Percentiles rank a stretch among this genome's conserved stretches.
These are phyloP conservation scores for Copsychus sechellarum DNA, from an alignment of 2,113 vertebrate genomes.

Conservation along the genomic window DNA sequence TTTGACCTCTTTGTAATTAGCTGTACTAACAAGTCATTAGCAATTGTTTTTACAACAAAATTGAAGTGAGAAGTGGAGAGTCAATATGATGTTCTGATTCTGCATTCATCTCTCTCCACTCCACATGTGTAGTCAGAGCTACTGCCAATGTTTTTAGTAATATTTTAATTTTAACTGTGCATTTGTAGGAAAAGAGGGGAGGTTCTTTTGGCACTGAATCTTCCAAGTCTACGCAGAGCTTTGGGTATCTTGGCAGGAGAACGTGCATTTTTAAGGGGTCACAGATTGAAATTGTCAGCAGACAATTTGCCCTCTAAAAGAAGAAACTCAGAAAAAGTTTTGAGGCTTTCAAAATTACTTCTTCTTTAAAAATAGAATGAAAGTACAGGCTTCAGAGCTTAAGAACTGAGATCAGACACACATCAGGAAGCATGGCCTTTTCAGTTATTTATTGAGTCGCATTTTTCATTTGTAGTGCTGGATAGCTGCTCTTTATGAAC, in stretches of 20 bases:
- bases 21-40: neutral
- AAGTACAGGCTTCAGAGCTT: neutral
- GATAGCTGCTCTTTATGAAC: constrained; percentile 10
- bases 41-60: neutral
- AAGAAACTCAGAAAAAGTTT: neutral
- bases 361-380: constrained; percentile 40
- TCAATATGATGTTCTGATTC: neutral
- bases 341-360: neutral
- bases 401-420: neutral
- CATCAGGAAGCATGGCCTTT: constrained; percentile 50
- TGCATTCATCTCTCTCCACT: neutral
- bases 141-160: neutral
- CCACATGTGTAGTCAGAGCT: neutral
- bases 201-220: neutral
- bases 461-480: constrained; percentile 54
- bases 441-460: constrained; percentile 48
- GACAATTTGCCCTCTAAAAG: neutral
- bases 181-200: neutral
- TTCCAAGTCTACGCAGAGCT: neutral
- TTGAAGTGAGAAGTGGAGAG: neutral
- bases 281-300: constrained; percentile 18
- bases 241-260: constrained; percentile 26
- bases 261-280: constrained; percentile 45
- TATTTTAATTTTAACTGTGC: neutral
- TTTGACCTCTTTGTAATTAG: neutral